These are phyloP conservation scores for Oceanites oceanicus DNA, from an alignment of 2,113 vertebrate species.

Conservation along the genomic window DNA sequence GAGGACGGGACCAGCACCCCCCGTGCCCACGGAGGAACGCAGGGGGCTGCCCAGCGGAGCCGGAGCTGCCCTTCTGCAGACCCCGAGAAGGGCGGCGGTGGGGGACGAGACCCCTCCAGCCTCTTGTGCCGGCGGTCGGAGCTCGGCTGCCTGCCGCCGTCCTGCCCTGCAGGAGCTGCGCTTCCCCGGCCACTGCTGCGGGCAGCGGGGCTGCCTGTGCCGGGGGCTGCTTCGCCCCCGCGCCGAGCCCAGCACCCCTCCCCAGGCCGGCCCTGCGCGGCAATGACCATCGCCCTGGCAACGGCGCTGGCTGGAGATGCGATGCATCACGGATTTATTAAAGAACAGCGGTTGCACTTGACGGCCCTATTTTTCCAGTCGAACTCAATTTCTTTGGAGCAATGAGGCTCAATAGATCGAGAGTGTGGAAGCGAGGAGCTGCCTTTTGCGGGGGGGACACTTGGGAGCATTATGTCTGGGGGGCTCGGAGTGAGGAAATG, in stretches of 20 bases:
- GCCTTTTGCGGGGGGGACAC: background rate
- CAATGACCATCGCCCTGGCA: conserved; percentile 71
- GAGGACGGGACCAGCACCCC: background rate
- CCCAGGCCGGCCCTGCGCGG: conserved; percentile 2
- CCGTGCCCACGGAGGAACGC: rapidly evolving
- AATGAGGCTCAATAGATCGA: background rate
- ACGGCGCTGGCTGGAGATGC: conserved; percentile 59
- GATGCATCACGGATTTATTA: conserved; percentile 17
- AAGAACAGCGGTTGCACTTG: background rate
- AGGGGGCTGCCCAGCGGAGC: rapidly evolving
- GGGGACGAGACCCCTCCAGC: background rate
- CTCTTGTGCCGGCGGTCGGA: rapidly evolving
- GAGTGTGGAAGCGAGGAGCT: background rate
- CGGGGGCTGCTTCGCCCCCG: background rate
- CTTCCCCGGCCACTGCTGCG: background rate
- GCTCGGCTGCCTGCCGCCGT: background rate
- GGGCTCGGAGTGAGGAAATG: conserved; percentile 62
- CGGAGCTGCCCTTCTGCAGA: background rate
- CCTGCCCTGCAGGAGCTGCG: too few relatives aligned
- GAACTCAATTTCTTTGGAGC: conserved; percentile 17
- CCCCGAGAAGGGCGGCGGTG: rapidly evolving
- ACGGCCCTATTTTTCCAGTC: conserved; percentile 51
- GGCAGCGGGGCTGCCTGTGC: background rate
- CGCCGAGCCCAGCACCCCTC: background rate
- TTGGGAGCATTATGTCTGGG: conserved; percentile 47